Percentiles rank a stretch among this genome's conserved stretches.
phyloP scores from a whole-genome alignment of 2,797 vertebrate genomes.

The Enteromius viviparus region DNA sequence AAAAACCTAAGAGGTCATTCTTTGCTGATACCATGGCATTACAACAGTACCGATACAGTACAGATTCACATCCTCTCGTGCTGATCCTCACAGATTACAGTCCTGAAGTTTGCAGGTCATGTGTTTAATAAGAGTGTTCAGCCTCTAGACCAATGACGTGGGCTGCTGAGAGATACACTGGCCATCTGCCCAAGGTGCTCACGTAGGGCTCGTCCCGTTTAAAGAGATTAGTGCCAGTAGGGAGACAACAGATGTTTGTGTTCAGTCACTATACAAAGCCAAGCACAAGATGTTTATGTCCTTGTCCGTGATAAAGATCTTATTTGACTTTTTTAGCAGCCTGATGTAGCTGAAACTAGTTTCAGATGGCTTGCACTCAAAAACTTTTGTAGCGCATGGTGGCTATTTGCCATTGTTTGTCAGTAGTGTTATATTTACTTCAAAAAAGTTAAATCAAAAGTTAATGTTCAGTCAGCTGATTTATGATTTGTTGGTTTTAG shows the following conservation, averaged over 20 bases:
- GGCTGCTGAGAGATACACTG: constrained; percentile 43
- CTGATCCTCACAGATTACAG: constrained; percentile 57
- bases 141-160: constrained; percentile 48
- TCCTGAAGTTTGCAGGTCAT: constrained; percentile 64
- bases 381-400: constrained; percentile 2
- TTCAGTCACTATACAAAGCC: constrained; percentile 45
- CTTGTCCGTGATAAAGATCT: constrained; percentile 55
- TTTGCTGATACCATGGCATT: neutral
- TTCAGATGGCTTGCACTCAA: constrained; percentile 5
- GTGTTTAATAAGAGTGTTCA: constrained; percentile 56
- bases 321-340: constrained; percentile 7
- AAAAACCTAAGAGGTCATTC: neutral
- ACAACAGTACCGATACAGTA: neutral
- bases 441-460: neutral
- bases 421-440: constrained; percentile 37
- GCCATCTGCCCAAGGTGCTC: constrained; percentile 63
- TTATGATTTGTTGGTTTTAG: constrained; percentile 12
- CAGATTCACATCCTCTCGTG: constrained; percentile 50
- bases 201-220: constrained; percentile 51
- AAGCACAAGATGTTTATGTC: constrained; percentile 61
- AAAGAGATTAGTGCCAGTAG: constrained; percentile 61
- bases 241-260: constrained; percentile 56
- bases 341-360: constrained; percentile 50
- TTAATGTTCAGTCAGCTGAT: constrained; percentile 26
- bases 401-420: neutral